These are phyloP conservation scores for Mimumesa dahlbomi DNA, from an alignment of 2,888 invertebrate species.

Conservation along the genomic window DNA sequence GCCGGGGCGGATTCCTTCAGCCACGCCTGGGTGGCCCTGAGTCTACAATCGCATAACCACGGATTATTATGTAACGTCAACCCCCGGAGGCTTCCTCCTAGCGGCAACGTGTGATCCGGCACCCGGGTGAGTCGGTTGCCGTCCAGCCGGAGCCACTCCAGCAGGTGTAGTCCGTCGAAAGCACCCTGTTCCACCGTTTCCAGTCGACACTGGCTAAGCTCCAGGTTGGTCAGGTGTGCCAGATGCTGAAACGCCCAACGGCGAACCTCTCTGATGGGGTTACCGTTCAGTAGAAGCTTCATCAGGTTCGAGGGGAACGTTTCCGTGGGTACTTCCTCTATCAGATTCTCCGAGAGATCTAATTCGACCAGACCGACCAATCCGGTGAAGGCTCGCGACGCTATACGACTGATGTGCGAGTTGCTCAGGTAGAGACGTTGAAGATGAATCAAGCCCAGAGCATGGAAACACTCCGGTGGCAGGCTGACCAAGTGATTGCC, in stretches of 20 bases:
- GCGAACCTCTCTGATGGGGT: conserved; percentile 89
- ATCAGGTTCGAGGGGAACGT: conserved; percentile 91
- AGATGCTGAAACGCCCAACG: conserved; percentile 88
- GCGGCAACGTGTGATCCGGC: conserved; percentile 75
- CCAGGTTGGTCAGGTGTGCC: conserved; percentile 89
- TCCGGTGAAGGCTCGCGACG: conserved; percentile 90
- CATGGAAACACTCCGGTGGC: conserved; percentile 89
- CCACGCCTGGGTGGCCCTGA: conserved; percentile 90
- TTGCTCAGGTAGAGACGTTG: conserved; percentile 92
- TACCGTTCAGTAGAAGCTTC: conserved; percentile 90
- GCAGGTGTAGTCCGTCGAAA: conserved; percentile 89
- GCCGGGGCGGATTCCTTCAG: conserved; percentile 85
- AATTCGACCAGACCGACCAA: conserved; percentile 93
- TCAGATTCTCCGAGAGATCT: conserved; percentile 91
- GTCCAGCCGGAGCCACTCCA: conserved; percentile 92
- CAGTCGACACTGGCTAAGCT: conserved; percentile 90
- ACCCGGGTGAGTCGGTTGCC: conserved; percentile 89
- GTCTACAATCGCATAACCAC: conserved; percentile 93
- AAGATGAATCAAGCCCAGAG: conserved; percentile 90
- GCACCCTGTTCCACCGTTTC: conserved; percentile 89
- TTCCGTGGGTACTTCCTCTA: conserved; percentile 89
- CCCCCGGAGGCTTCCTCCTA: conserved; percentile 90
- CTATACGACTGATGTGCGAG: conserved; percentile 89
- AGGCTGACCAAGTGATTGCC: conserved; percentile 91
- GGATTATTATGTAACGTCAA: conserved; percentile 92